A percentile compares a stretch with the other conserved stretches of the same genome.
These are phyloP conservation scores for Bambusicola thoracicus DNA, from an alignment of 2,113 vertebrate genomes.

Conservation along the genomic window DNA sequence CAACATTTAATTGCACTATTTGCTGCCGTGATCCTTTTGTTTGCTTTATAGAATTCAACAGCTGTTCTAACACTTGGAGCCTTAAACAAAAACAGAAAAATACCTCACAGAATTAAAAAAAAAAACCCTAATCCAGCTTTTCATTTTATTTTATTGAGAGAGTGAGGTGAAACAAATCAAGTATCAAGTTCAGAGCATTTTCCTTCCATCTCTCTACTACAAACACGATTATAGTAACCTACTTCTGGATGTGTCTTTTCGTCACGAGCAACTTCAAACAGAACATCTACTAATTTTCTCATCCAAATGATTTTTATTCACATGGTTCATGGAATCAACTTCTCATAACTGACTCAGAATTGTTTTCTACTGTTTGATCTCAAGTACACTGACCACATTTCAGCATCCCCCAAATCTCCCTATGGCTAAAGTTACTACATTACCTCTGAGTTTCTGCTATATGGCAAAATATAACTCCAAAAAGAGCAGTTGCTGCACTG, in stretches of 20 bases:
- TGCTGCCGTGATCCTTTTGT: slow-evolving; percentile 89
- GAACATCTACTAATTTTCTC: not conserved
- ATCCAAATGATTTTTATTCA: not conserved
- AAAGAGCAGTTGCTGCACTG: slow-evolving; percentile 82
- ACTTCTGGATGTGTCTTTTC: no score
- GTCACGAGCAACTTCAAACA: not conserved
- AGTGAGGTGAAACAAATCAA: not conserved
- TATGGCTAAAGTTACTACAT: not conserved
- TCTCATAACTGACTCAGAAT: not conserved
- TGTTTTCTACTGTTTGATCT: not conserved
- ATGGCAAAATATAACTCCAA: slow-evolving; percentile 87
- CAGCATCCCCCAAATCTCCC: not conserved
- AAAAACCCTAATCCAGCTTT: not conserved
- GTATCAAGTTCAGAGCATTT: not conserved
- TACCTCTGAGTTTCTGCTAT: slow-evolving; percentile 88
- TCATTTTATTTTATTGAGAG: not conserved
- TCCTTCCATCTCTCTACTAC: not conserved
- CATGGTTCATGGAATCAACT: not conserved
- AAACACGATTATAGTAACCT: not conserved
- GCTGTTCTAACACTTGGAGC: slow-evolving; percentile 86
- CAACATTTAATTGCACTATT: slow-evolving; percentile 83
- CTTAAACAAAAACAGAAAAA: slow-evolving; percentile 71
- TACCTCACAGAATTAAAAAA: not conserved
- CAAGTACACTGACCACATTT: not conserved
- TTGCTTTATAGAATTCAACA: slow-evolving; percentile 85